Evolutionary conservation across 2,797 vertebrate species (phyloP), one percentile per base, ranked within the genome.

Genomic region (Scolopax rusticola): DNA sequence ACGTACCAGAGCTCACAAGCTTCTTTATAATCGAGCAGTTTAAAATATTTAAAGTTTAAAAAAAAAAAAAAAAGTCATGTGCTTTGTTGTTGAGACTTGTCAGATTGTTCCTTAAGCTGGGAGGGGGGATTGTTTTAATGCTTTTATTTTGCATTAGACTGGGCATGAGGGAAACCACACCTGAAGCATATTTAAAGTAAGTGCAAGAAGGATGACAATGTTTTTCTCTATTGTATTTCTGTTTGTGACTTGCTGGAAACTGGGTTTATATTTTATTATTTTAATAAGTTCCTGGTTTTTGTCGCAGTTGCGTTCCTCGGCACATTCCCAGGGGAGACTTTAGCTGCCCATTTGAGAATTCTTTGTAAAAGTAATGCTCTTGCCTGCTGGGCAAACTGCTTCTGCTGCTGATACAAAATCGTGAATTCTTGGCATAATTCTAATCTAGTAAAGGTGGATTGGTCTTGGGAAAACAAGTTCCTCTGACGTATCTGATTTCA

Each of bases 371-470:
- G 54, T 25, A 81, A n/a, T 43, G 12, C 50, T 90, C 11, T 65
- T 90, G 76, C 76, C 89, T 84, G 47, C 76, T 67, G 92, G 79
- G 76, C 76, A 86, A 56, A 73, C 57, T 59, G 61, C 86, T 93
- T 28, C 67, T 94, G 61, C 73, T 91, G 40, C 30, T 75, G 75
- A 65, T 81, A 33, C 3, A 76, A 81, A 85, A 57, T 61, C 1
- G 1, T 51, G 68, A 83, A 89, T 92, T 93, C 82, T 50, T 91
- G 63, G 50, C 74, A 41, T 82, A 84, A 84, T 84, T 91, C 69
- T 63, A 38, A 81, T 56, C 69, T 73, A 40, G 43, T 48, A 27
- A 33, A 54, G 68, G 67, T 59, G 59, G 36, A 59, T 59, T 92
- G 61, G 56, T 75, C 50, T 84, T 54, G 63, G 63, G 65, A 84